phyloP scores from a whole-genome alignment of 1,140 invertebrate species.

The Cataglyphis hispanica region DNA sequence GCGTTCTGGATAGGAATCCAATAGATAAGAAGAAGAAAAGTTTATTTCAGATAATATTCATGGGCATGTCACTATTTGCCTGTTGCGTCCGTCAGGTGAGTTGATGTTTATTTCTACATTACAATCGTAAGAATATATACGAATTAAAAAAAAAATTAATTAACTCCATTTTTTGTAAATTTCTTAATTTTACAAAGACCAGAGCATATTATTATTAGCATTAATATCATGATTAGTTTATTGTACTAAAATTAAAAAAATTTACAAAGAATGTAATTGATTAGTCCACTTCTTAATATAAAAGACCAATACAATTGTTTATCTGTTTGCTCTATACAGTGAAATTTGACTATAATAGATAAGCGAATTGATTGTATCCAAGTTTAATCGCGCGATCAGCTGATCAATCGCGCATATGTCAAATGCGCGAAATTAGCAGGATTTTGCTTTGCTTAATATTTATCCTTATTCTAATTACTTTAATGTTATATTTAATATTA shows the following conservation, averaged over 20 bases:
- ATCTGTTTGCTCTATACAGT: not conserved
- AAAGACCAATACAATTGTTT: no score
- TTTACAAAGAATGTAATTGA: no score
- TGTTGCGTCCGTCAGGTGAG: conserved; percentile 83
- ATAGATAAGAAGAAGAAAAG: not conserved
- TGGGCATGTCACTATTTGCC: conserved; percentile 80
- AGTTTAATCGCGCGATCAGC: not conserved
- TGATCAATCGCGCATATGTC: not conserved
- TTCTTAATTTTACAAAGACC: no score
- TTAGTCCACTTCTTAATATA: no score
- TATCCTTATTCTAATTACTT: not conserved
- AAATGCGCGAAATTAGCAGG: not conserved
- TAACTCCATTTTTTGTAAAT: no score
- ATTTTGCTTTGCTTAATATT: not conserved
- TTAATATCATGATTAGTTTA: no score
- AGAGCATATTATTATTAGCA: no score
- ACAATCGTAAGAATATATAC: not conserved
- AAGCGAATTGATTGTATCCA: not conserved
- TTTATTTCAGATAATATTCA: not conserved
- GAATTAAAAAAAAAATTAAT: no score
- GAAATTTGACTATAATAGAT: not conserved
- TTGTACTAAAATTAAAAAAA: no score
- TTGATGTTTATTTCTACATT: conserved; percentile 10
- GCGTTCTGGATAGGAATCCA: not conserved
- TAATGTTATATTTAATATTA: conserved; percentile 12